Evolutionary conservation across 2,113 vertebrate genomes (phyloP).

Genomic region (Boulengeromyrus knoepffleri): DNA sequence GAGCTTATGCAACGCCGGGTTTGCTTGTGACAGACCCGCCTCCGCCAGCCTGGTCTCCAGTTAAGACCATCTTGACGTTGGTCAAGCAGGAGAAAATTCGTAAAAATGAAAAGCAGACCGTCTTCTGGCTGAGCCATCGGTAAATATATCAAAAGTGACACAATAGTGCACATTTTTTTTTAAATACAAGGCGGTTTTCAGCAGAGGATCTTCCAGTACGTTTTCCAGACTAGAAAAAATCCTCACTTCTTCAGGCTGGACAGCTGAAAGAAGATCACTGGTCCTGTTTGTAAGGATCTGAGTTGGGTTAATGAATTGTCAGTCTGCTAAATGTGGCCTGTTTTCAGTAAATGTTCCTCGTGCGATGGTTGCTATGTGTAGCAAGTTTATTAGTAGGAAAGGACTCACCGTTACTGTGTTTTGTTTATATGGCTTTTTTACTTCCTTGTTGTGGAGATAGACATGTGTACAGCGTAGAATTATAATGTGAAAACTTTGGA

Average conservation of each 20-base stretch:
- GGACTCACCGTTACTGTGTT: background rate
- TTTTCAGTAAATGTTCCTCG: background rate
- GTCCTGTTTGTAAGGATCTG: background rate
- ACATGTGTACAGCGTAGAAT: background rate
- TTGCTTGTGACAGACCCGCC: background rate
- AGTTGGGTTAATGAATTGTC: background rate
- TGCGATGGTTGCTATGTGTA: background rate
- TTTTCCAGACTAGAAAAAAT: background rate
- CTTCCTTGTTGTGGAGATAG: background rate
- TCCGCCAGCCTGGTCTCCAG: background rate
- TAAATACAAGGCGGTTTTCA: background rate
- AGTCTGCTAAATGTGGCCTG: background rate
- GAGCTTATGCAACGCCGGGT: background rate
- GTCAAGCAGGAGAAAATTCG: background rate
- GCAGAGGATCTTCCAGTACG: background rate
- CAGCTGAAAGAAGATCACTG: background rate
- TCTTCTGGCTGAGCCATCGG: background rate
- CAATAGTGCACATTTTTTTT: background rate
- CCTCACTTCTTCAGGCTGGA: background rate
- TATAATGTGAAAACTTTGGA: background rate
- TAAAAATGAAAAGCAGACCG: background rate
- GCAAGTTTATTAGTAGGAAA: background rate
- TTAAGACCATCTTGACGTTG: background rate
- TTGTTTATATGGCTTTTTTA: background rate
- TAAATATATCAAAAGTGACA: background rate